Evolutionary conservation across 2,888 invertebrate genomes (phyloP), one percentile per base, ranked within the genome.

Genomic region (Acrobeloides nanus): DNA sequence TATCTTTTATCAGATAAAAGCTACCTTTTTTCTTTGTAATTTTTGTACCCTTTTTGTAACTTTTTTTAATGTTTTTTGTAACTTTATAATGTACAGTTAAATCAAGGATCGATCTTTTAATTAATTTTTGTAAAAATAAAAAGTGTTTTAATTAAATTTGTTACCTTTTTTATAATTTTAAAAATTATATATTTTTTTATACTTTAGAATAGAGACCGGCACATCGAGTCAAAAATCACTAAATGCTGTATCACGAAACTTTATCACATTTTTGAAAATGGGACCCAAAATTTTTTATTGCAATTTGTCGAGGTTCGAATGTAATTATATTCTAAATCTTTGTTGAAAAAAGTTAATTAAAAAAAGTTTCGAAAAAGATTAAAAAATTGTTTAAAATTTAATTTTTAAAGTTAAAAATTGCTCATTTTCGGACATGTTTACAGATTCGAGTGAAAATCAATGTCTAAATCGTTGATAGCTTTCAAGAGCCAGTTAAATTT

Each of bases 381-480:
- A 41, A 41, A 42, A 32, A 46, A 51, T 48, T 48, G 35, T 51
- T 48, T n/a, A n/a, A n/a, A n/a, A n/a, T n/a, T n/a, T n/a, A n/a
- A n/a, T n/a, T n/a, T n/a, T n/a, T n/a, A n/a, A n/a, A n/a, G n/a
- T n/a, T n/a, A n/a, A n/a, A n/a, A n/a, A n/a, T n/a, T n/a, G n/a
- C n/a, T n/a, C n/a, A n/a, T n/a, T n/a, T n/a, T n/a, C n/a, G n/a
- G n/a, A n/a, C n/a, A n/a, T n/a, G n/a, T n/a, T n/a, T n/a, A n/a
- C n/a, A n/a, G n/a, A n/a, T n/a, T n/a, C n/a, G n/a, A n/a, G n/a
- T n/a, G n/a, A n/a, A n/a, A n/a, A n/a, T n/a, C n/a, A n/a, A n/a
- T n/a, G n/a, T n/a, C n/a, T n/a, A n/a, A n/a, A n/a, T n/a, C n/a
- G n/a, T n/a, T n/a, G n/a, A n/a, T n/a, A n/a, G n/a, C n/a, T n/a